Base-by-base conservation (phyloP, 1,140 invertebrate genomes). In the Manduca sexta region DNA sequence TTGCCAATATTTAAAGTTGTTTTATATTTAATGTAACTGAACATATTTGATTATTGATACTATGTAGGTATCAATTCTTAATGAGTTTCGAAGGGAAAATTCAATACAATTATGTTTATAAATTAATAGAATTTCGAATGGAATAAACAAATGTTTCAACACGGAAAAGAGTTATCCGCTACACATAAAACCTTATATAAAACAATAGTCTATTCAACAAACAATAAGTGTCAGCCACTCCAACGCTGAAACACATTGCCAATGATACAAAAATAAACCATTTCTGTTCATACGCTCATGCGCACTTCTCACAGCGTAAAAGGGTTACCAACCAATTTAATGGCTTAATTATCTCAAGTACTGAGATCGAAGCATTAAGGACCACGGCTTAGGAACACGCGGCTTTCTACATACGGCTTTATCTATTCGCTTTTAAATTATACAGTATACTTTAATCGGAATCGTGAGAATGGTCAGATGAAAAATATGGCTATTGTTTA, bases 261-360 rank as follows among this genome's bases (percentile, higher is more conserved):
- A 56, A 46, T 62, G 56, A 69, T 66, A 70, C 59, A 65, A 73
- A 76, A 82, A 79, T 76, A 78, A 76, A 66, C 57, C 56, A 66
- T 58, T 65, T 65, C 14, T 18, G 14, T 30, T 58, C 56, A 41
- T 50, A 16, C 61, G 52, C 48, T 52, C 44, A 41, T 53, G 61
- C 62, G 50, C 63, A 58, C 71, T 78, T 78, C 75, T 64, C 66
- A 75, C 73, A 71, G 62, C 65, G 63, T 75, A 69, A 73, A 80
- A 75, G 72, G 65, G 74, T 74, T 73, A 69, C 67, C 63, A 68
- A 71, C 64, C 67, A 65, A 77, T 81, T 72, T 79, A 83, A 80
- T 75, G 71, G 67, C 75, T 81, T 81, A 76, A 81, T 83, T 83
- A 81, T 79, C 75, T 81, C 70, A 74, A 83, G 75, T 77, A 73